These are phyloP conservation scores for Alcedo quadribrachys DNA, from an alignment of 2,797 vertebrate genomes.

Conservation along the genomic window DNA sequence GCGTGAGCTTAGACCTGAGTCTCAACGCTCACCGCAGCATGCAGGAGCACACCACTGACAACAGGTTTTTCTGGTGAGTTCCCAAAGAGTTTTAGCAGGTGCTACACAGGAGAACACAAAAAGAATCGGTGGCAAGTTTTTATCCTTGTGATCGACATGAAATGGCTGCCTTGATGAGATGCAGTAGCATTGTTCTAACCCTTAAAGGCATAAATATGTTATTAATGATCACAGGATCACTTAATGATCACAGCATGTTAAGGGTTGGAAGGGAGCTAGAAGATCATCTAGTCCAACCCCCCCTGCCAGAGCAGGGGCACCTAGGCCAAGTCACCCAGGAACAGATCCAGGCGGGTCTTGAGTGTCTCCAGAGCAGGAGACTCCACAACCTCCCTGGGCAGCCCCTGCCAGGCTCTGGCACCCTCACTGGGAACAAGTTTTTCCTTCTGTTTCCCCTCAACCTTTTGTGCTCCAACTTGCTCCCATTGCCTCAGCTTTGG, in stretches of 20 bases:
- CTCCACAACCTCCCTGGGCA: too few relatives aligned
- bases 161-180: not conserved
- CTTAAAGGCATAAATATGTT: not conserved
- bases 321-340: too few relatives aligned
- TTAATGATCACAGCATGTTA: too few relatives aligned
- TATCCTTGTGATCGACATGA: not conserved
- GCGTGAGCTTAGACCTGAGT: constrained; percentile 92
- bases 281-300: too few relatives aligned
- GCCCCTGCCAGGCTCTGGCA: too few relatives aligned
- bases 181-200: not conserved
- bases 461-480: too few relatives aligned
- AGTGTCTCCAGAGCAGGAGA: too few relatives aligned
- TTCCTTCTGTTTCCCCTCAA: too few relatives aligned
- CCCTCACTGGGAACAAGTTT: too few relatives aligned
- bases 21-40: constrained; percentile 93
- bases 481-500: not conserved
- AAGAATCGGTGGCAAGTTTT: not conserved
- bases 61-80: constrained; percentile 96
- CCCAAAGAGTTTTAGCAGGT: not conserved
- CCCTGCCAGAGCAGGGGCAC: too few relatives aligned
- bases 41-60: constrained; percentile 93
- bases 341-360: too few relatives aligned
- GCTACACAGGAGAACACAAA: accelerated
- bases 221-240: not conserved
- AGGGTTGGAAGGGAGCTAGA: too few relatives aligned